Evolutionary conservation across 2,888 invertebrate genomes (phyloP).

Genomic region (Aelia acuminata): DNA sequence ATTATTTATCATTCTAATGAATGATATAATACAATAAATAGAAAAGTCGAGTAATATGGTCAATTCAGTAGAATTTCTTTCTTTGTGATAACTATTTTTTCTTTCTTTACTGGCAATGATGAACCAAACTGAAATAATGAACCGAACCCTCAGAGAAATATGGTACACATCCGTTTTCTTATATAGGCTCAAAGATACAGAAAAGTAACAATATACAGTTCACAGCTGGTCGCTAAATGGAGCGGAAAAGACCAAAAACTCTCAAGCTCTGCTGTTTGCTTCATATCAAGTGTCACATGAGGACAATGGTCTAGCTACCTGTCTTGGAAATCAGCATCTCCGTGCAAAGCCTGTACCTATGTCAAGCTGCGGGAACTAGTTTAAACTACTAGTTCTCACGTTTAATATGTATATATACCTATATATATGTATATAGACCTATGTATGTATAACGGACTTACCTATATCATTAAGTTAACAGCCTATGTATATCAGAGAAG

Average conservation of each 20-base stretch:
- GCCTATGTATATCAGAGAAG: too few relatives aligned
- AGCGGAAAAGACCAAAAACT: conserved; percentile 26
- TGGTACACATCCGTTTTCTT: neutral
- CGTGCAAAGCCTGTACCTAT: neutral
- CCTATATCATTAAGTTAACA: too few relatives aligned
- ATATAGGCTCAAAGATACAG: neutral
- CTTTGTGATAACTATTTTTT: too few relatives aligned
- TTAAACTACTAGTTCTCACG: neutral
- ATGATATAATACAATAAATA: too few relatives aligned
- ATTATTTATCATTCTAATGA: too few relatives aligned
- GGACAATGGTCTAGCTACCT: neutral
- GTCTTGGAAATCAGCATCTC: neutral
- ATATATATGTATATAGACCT: too few relatives aligned
- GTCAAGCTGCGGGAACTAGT: neutral
- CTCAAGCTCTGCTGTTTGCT: conserved; percentile 27
- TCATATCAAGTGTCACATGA: conserved; percentile 29
- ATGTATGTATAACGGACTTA: too few relatives aligned
- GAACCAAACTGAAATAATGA: neutral
- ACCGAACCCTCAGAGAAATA: neutral
- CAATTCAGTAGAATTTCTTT: too few relatives aligned
- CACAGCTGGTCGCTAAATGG: conserved; percentile 21
- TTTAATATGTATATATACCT: neutral
- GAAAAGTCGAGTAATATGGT: too few relatives aligned
- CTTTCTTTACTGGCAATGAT: too few relatives aligned
- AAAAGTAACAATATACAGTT: neutral